Evolutionary conservation across 2,797 vertebrate genomes (phyloP), one percentile per base, ranked within the genome.

Genomic region (Holocentrus rufus): DNA sequence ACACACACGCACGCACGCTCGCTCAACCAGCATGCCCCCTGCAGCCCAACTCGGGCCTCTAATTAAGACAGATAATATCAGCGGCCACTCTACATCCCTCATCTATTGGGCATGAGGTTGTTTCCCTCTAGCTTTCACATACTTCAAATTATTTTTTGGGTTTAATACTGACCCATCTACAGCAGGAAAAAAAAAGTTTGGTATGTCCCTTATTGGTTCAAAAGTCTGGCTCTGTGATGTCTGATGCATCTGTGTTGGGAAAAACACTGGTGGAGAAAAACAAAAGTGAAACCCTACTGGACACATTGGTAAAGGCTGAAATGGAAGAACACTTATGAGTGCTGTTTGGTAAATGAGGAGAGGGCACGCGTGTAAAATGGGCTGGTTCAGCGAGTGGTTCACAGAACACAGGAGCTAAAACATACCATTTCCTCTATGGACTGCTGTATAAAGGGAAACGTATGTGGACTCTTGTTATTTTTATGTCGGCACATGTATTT

Each of bases 271-370:
- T 8, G 7, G 42, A 47, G 46, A 46, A 7, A 15, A 55, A 50
- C 73, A 55, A 65, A 62, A n/a, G 11, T 49, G 30, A 82, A 78
- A 80, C 72, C 42, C n/a, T 36, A 72, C 78, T 36, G 11, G 74
- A 81, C 66, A 72, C 74, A 47, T 25, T 25, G 69, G 49, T 44
- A 69, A 61, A 77, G 58, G 52, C 72, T 82, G 71, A 85, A 83
- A 86, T 82, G 75, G 80, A 90, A 85, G 76, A 87, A 88, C 78
- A 77, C 77, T 67, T 74, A 76, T 61, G 79, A 69, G 62, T 82
- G 74, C 79, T 77, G 15, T 86, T 84, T 87, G 81, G 80, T 87
- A 77, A 77, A 83, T 83, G 31, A 74, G 77, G 59, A 75, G 56
- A 73, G 61, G 53, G 52, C 52, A 57, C 49, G 15, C 31, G 1